Base-by-base conservation (phyloP, 2,888 invertebrate genomes). In the Lomographa bimaculata region DNA sequence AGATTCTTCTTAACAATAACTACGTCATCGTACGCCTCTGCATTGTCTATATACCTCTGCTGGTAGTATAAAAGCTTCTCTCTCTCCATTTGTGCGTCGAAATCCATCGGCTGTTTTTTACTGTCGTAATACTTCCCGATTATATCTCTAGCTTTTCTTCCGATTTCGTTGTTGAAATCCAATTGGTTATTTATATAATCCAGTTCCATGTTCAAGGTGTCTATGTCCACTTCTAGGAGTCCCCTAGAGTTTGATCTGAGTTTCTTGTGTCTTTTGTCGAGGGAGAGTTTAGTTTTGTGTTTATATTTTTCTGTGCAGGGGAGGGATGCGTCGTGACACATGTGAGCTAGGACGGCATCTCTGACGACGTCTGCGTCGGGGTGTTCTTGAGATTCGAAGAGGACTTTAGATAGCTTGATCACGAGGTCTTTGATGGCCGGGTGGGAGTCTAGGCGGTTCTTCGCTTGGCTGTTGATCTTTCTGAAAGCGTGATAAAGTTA, bases 281-380 rank as follows among this genome's bases (percentile, higher is more conserved):
- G 19, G 0, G 59, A 44, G 2, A 64, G 41, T 50, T 71, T 74
- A 0, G 47, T 24, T 49, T 64, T 61, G 3, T 42, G 59, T 39
- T 71, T 75, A 0, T 56, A 48, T 43, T 80, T 82, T 8, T 89
- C 86, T 1, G 91, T 87, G 68, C 97, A 97, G 0, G 97, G 97
- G 23, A 97, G 72, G 0, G 92, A 91, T 0, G 94, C 92, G 32
- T 94, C 93, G 64, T 98, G 98, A 64, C 98, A 98, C 41, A 95
- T 91, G 64, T 96, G 95, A 0, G 95, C 94, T 21, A 97, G 80
- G 3, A 97, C 79, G 0, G 96, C 95, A 73, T 98, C 98, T 46
- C 94, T 90, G 0, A 96, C 89, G 0, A 93, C 90, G 41, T 93
- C 92, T 0, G 96, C 94, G 71, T 95, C 94, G 0, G 90, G 90